These are phyloP conservation scores for Drosophila pseudotalamancana DNA, from an alignment of 2,888 invertebrate genomes.

Conservation along the genomic window DNA sequence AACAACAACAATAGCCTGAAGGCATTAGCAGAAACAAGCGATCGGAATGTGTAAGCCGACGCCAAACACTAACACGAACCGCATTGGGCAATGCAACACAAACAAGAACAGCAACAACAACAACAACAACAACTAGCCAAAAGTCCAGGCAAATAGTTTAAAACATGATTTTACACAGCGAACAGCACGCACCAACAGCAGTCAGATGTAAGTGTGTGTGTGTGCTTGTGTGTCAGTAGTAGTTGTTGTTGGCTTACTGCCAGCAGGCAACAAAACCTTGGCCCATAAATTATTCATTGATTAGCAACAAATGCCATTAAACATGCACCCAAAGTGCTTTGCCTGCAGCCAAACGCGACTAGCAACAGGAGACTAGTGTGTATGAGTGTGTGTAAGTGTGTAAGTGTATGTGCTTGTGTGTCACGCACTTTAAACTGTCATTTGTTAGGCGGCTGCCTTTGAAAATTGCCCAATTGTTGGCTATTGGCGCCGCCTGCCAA, in stretches of 20 bases:
- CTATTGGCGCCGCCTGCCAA: constrained; percentile 15
- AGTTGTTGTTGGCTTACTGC: constrained; percentile 33
- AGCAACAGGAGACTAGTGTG: constrained; percentile 30
- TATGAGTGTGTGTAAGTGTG: background rate
- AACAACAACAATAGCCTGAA: constrained; percentile 13
- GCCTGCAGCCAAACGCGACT: constrained; percentile 46
- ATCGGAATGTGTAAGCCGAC: constrained; percentile 62
- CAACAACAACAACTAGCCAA: constrained; percentile 19
- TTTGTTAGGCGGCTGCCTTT: constrained; percentile 60
- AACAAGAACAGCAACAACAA: constrained; percentile 2
- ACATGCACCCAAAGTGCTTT: constrained; percentile 72
- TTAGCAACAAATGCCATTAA: constrained; percentile 80
- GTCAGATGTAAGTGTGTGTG: constrained; percentile 8
- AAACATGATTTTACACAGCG: constrained; percentile 49
- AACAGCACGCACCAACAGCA: constrained; percentile 38
- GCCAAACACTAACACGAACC: constrained; percentile 48
- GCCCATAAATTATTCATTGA: constrained; percentile 81
- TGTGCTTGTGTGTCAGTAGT: constrained; percentile 15
- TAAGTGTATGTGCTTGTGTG: constrained; percentile 7
- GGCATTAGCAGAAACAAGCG: constrained; percentile 51
- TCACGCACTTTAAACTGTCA: constrained; percentile 73
- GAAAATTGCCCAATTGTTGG: constrained; percentile 71
- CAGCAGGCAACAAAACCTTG: constrained; percentile 61
- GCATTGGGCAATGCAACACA: constrained; percentile 33
- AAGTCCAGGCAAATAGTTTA: constrained; percentile 51